Evolutionary conservation across 2,888 invertebrate genomes (phyloP), one percentile per base, ranked within the genome.

Genomic region (Globia sparganii): DNA sequence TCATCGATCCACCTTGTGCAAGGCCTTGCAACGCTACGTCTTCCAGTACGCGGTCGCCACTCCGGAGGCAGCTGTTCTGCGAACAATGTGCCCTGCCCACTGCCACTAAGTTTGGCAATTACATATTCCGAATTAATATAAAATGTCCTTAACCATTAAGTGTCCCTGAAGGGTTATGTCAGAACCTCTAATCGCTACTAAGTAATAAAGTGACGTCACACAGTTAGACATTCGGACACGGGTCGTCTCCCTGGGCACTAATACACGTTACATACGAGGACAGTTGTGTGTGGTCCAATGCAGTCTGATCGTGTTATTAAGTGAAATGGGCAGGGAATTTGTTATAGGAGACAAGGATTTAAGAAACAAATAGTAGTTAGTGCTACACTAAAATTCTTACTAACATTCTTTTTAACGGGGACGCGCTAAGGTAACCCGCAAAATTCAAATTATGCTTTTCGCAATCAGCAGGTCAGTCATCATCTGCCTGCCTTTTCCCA

Each of bases 201-300:
- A 58, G 28, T 58, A 58, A 58, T 58, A 58, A 58, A 28, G 69
- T 61, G 61, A 81, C 76, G 69, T 81, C 58, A 61, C 21, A 34
- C 8, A 13, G 13, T 18, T 40, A 58, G 69, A 62, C 69, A 46
- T 31, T n/a, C 59, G 46, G 71, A 76, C 69, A 70, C 34, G 81
- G 82, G 72, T 67, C 58, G 77, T 76, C 34, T 81, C 81, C 81
- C 72, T n/a, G 18, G 82, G 13, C 77, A 67, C 76, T 81, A 72
- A 81, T 75, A 56, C 31, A 18, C 25, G 68, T 40, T 18, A 76
- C 37, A 13, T 4, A 61, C 53, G 15, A 56, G 15, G 34, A 62
- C 34, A 58, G 25, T 69, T 64, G 68, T 46, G 58, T 43, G n/a
- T 3, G 31, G 18, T 9, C 1, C n/a, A 1, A 11, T 76, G 18